Base-by-base conservation (phyloP, 2,113 vertebrate species). In the Hyperoodon ampullatus region DNA sequence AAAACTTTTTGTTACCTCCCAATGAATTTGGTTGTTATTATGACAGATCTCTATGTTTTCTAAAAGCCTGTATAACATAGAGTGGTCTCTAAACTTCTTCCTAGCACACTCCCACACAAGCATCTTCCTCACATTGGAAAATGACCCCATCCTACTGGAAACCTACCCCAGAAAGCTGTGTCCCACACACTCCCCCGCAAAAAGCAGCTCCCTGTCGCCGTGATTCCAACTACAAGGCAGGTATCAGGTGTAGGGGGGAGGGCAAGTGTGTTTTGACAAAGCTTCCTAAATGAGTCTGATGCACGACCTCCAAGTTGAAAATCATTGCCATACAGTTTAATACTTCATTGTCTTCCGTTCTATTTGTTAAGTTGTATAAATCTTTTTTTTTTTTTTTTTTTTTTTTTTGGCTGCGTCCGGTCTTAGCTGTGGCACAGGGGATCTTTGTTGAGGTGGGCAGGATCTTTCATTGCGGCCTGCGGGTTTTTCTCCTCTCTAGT, bases 151-250 rank as follows among this genome's bases (percentile, higher is more conserved):
- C 90, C 68, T 86, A 19, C 70, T 42, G 71, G 47, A 88, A 94
- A 55, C 16, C 21, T 53, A 65, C 14, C 14, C 16, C 39, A 60
- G 86, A 65, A 53, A 80, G 63, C 11, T 47, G 14, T 66, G 19
- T n/a, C 33, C 28, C 15, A 1, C 9, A 2, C 4, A 12, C 1
- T 26, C 14, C 12, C 53, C 16, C 11, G 30, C 12, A 28, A 75
- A 71, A 16, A 47, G 53, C 14, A n/a, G 11, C 18, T 95, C 28
- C 66, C 23, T 13, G 1, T 10, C 23, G 21, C 44, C 65, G 33
- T 12, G 28, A 21, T 50, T 39, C 71, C 8, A 13, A 0, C 15
- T 14, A 2, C 0, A 28, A 82, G 61, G 6, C 3, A 0, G 16
- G 26, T 3, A 6, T 82, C 28, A n/a, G 65, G 6, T 47, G 11